Evolutionary conservation across 2,888 invertebrate species (phyloP), one percentile per base, ranked within the genome.

Genomic region (Cyaniris semiargus): DNA sequence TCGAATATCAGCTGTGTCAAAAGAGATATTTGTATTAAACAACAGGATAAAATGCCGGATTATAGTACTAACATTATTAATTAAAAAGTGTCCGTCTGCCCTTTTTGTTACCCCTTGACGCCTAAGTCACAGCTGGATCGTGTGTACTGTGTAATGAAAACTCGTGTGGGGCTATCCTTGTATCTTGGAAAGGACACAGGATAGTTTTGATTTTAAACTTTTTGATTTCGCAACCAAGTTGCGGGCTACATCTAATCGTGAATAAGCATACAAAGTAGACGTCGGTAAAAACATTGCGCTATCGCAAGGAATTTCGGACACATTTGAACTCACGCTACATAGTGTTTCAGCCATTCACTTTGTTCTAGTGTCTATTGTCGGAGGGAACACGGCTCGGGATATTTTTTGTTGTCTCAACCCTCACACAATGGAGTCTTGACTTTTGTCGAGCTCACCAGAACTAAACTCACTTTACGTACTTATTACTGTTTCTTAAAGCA

Each of bases 371-470:
- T 27, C 76, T 72, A 72, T 77, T 77, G 76, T 77, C 23, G 27
- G 58, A 34, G 34, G 38, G 34, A 77, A 77, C 56, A 56, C 76
- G 34, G 56, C 74, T 72, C n/a, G 76, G 71, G 38, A 56, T 74
- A 74, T 58, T 72, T 77, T 77, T 77, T 77, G 76, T 77, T 56
- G 38, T 71, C 71, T 72, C 76, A 60, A 74, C 56, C 72, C 58
- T 53, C 23, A 71, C 34, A 77, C 76, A 77, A 77, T 72, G 72
- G 58, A 72, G 74, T 72, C 76, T 77, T 77, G 72, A 77, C 72
- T 70, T 71, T 77, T 77, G 71, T 56, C 56, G 70, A 76, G 72
- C 58, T 74, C 27, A 74, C 74, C 74, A 48, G 74, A 74, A 74
- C 74, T 74, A 53, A 48, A 48, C 74, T 53, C 48, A 15, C 18